These are phyloP conservation scores for Aurelia coerulea DNA, from an alignment of 30 jellyfish, hydroid and myxozoan species.

Conservation along the genomic window DNA sequence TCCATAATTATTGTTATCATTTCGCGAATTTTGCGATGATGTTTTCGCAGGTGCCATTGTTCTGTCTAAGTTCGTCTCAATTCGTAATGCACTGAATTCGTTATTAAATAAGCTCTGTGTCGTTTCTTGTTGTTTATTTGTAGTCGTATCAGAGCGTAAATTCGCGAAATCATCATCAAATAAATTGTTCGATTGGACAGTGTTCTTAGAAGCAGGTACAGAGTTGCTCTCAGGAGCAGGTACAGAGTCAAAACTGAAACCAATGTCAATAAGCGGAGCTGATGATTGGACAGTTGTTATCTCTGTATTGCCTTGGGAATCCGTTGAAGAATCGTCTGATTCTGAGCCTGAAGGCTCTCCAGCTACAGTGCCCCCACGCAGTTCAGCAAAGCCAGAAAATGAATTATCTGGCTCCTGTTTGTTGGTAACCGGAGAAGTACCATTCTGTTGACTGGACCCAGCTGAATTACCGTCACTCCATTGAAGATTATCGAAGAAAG, in stretches of 20 bases:
- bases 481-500: constrained; percentile 46
- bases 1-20: constrained; percentile 8
- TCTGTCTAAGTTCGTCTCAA: constrained; percentile 38
- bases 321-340: not conserved
- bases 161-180: constrained; percentile 58
- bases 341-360: not conserved
- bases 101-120: constrained; percentile 27
- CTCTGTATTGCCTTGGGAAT: not conserved
- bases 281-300: not conserved
- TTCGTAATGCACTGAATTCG: constrained; percentile 50
- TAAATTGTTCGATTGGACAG: not conserved
- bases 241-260: constrained; percentile 8
- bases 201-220: not conserved
- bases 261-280: constrained; percentile 46
- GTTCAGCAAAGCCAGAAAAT: not conserved
- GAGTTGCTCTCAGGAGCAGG: not conserved
- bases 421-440: not conserved
- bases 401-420: not conserved
- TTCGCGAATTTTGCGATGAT: not conserved
- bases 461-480: constrained; percentile 7
- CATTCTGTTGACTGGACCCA: constrained; percentile 10
- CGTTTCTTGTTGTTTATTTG: not conserved
- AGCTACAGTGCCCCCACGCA: not conserved
- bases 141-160: constrained; percentile 4
- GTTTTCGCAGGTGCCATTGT: not conserved